Evolutionary conservation across 2,888 invertebrate genomes (phyloP).

Genomic region (Aproaerema taeniolella): DNA sequence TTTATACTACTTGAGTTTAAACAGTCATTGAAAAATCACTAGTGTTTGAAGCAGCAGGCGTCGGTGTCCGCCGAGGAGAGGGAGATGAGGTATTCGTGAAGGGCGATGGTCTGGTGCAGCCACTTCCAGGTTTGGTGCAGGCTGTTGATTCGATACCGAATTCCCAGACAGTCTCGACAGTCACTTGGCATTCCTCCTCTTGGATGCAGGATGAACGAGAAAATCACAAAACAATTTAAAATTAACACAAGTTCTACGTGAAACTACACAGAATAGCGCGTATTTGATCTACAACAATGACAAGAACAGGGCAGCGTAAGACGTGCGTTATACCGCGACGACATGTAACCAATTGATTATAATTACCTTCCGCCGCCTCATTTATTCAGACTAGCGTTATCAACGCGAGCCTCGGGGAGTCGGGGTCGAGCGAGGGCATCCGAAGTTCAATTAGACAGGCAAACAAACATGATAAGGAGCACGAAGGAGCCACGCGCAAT

Average conservation of each 20-base stretch:
- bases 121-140: slow-evolving; percentile 97
- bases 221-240: slow-evolving; percentile 58
- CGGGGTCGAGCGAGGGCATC: slow-evolving; percentile 71
- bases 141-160: slow-evolving; percentile 91
- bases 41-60: slow-evolving; percentile 47
- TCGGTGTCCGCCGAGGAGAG: slow-evolving; percentile 86
- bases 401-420: slow-evolving; percentile 66
- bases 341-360: slow-evolving; percentile 49
- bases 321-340: slow-evolving; percentile 47
- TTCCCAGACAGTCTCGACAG: slow-evolving; percentile 90
- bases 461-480: slow-evolving; percentile 72
- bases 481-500: slow-evolving; percentile 63
- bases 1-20: no score
- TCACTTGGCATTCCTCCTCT: slow-evolving; percentile 81
- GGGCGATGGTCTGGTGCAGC: slow-evolving; percentile 92
- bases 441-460: slow-evolving; percentile 64
- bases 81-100: slow-evolving; percentile 92
- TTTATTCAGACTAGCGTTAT: slow-evolving; percentile 60
- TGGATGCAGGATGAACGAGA: slow-evolving; percentile 67
- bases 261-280: slow-evolving; percentile 3
- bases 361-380: slow-evolving; percentile 58
- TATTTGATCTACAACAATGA: slow-evolving; percentile 13
- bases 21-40: slow-evolving; percentile 39
- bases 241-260: slow-evolving; percentile 26
- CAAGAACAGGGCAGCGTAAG: slow-evolving; percentile 21